Conservation (phyloP, 2,113 vertebrate genomes). For the Aplodontia rufa region DNA sequence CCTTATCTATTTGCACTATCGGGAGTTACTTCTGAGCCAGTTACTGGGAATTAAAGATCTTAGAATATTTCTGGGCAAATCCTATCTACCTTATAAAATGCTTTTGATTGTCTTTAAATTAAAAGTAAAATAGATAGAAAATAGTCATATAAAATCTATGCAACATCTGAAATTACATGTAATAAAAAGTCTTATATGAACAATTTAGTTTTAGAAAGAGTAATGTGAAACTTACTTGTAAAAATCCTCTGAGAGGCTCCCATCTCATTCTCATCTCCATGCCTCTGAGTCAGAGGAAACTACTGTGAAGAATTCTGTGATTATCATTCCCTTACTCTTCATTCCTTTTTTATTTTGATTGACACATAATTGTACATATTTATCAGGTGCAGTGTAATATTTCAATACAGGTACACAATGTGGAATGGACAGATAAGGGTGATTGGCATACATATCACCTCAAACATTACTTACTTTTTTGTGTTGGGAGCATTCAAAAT, state of each 20-base stretch:
- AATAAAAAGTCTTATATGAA: neutral
- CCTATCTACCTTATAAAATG: neutral
- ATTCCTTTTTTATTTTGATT: neutral
- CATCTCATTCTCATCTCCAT: fast-evolving
- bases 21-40: neutral
- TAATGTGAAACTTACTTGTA: neutral
- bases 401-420: neutral
- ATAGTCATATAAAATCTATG: neutral
- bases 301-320: no score
- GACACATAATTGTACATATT: neutral
- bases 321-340: neutral
- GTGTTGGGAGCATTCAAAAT: neutral
- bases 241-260: neutral
- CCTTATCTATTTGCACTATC: neutral
- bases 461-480: neutral
- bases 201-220: neutral
- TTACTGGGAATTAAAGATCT: neutral
- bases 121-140: neutral
- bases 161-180: neutral
- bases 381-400: neutral
- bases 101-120: neutral
- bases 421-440: neutral
- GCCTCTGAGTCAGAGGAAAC: neutral
- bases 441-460: neutral
- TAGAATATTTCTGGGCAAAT: neutral